Evolutionary conservation across 1,140 invertebrate genomes (phyloP).

Genomic region (Apocrypta bakeri): DNA sequence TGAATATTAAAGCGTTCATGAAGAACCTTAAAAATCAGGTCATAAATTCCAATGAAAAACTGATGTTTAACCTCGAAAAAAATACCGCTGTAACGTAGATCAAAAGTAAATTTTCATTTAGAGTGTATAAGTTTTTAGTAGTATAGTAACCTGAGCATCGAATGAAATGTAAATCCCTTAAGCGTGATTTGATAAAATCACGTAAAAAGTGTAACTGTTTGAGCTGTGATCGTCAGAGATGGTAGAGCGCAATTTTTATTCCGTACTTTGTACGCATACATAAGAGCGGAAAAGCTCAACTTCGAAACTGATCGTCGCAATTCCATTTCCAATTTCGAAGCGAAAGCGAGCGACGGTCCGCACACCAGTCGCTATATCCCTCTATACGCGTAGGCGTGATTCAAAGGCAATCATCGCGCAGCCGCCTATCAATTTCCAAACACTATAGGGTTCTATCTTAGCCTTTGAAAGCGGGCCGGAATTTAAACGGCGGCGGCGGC

Average conservation of each 20-base stretch:
- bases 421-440: slow-evolving; percentile 40
- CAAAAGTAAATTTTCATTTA: neutral
- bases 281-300: slow-evolving; percentile 25
- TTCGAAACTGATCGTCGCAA: slow-evolving; percentile 39
- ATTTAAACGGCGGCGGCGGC: slow-evolving; percentile 21
- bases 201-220: slow-evolving; percentile 4
- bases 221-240: neutral
- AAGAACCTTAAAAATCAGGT: neutral
- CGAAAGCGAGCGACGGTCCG: neutral
- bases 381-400: neutral
- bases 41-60: neutral
- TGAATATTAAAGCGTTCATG: too few species aligned
- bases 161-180: neutral
- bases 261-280: slow-evolving; percentile 5
- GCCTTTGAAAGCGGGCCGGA: slow-evolving; percentile 39
- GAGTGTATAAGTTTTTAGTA: neutral
- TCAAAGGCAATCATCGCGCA: slow-evolving; percentile 44
- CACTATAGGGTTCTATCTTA: slow-evolving; percentile 35
- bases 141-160: too few species aligned
- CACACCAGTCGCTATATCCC: neutral
- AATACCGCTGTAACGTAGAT: neutral
- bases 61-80: neutral
- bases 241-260: slow-evolving; percentile 15
- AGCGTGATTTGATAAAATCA: slow-evolving; percentile 6
- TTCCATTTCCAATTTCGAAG: slow-evolving; percentile 46